Conservation (phyloP, 2,888 invertebrate genomes). For the Andrena camellia region DNA sequence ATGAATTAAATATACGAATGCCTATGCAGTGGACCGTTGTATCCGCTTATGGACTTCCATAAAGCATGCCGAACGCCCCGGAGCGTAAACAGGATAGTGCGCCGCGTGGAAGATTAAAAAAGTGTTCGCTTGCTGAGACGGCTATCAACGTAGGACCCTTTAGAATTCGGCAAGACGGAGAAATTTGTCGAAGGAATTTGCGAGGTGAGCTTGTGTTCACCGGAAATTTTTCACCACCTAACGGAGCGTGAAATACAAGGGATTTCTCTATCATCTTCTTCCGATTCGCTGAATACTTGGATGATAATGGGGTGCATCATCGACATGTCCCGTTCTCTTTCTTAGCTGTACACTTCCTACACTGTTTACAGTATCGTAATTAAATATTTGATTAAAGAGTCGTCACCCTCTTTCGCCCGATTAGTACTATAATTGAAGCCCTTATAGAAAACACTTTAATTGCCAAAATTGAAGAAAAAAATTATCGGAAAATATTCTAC, state of each 20-base stretch:
- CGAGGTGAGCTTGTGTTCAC: slow-evolving; percentile 17
- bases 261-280: slow-evolving; percentile 50
- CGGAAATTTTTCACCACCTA: slow-evolving; percentile 46
- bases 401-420: too few species aligned
- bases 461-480: too few species aligned
- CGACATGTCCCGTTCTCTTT: background rate
- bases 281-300: slow-evolving; percentile 32
- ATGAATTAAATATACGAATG: slow-evolving; percentile 69
- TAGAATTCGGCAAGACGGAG: slow-evolving; percentile 11
- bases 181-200: slow-evolving; percentile 29
- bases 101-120: slow-evolving; percentile 43
- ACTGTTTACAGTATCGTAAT: background rate
- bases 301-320: background rate
- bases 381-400: too few species aligned
- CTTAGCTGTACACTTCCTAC: too few species aligned
- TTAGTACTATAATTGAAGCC: too few species aligned
- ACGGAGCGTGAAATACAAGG: slow-evolving; percentile 64
- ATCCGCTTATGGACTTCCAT: slow-evolving; percentile 68
- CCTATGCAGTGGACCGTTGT: slow-evolving; percentile 68
- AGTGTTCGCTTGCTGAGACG: slow-evolving; percentile 19
- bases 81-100: slow-evolving; percentile 59
- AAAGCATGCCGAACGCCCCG: slow-evolving; percentile 59
- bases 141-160: slow-evolving; percentile 18
- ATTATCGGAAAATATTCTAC: too few species aligned
- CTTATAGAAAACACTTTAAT: too few species aligned